phyloP scores from a whole-genome alignment of 2,888 invertebrate species.

The Drosophila paracracens region DNA sequence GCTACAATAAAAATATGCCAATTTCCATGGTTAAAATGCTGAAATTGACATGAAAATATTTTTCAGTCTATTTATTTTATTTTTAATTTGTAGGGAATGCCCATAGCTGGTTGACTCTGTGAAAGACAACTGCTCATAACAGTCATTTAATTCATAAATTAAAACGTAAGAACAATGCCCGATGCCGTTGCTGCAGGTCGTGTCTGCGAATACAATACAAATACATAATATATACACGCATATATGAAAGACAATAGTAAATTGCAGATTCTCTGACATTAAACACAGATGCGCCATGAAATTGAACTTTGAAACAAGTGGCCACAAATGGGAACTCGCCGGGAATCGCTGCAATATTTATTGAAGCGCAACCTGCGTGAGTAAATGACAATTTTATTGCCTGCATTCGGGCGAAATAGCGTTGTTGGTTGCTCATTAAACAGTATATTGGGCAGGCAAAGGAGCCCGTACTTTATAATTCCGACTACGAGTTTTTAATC shows the following conservation, averaged over 20 bases:
- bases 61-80: background rate
- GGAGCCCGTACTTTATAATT: constrained; percentile 22
- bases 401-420: constrained; percentile 1
- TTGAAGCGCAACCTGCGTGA: constrained; percentile 24
- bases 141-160: constrained; percentile 24
- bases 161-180: constrained; percentile 13
- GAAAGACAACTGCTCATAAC: constrained; percentile 23
- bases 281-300: constrained; percentile 52
- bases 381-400: constrained; percentile 51
- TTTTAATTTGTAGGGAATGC: background rate
- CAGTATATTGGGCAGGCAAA: constrained; percentile 21
- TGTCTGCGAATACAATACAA: background rate
- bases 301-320: constrained; percentile 26
- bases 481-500: constrained; percentile 21
- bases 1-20: too few species aligned
- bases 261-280: constrained; percentile 60
- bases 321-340: constrained; percentile 1
- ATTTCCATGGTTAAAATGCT: background rate
- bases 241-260: constrained; percentile 39
- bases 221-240: background rate
- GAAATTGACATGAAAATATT: background rate
- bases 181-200: constrained; percentile 6
- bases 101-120: background rate
- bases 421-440: constrained; percentile 31
- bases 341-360: constrained; percentile 23